Evolutionary conservation across 1,140 invertebrate genomes (phyloP), one percentile per base, ranked within the genome.

Genomic region (Colletes gigas): DNA sequence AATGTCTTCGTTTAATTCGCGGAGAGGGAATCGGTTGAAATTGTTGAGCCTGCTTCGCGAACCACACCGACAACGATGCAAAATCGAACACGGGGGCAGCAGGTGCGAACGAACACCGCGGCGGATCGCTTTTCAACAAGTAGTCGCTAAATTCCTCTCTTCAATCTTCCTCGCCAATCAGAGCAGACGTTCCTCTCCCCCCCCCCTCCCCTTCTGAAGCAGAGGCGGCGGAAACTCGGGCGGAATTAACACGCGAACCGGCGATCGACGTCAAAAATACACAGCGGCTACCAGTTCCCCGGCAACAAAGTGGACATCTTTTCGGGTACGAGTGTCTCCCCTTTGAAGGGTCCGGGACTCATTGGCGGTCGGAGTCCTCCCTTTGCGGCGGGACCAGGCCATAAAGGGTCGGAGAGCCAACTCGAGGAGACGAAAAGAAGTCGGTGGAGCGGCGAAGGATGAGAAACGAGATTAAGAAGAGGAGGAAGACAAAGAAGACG

Each of bases 331-430:
- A 8, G 63, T 55, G 60, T 66, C 30, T 75, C 44, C 71, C 70
- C 41, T 57, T 71, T 59, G 41, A 21, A 30, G 41, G 17, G 44
- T 14, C 4, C 8, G 1, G 52, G 30, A 54, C 62, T 75, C 50
- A 30, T 57, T 72, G 55, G 39, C 57, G 55, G 63, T 30, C n/a
- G 10, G 12, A 47, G 74, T 19, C 63, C 57, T 50, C 55, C 57
- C 44, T 81, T 67, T 17, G 63, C 67, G n/a, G 63, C 68, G 68
- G 62, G 72, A 74, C 67, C 41, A 72, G 67, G 67, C 44, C 21
- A 73, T 85, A 82, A 86, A 82, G 67, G 77, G 73, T 71, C 65
- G 66, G 47, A 30, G 52, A 39, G 12, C 15, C 30, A 7, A 75
- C 39, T 44, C 9, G 65, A 9, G 52, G 17, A 41, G 47, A 54